Base-by-base conservation (phyloP, 2,888 invertebrate species). In the Chrysina gloriosa region DNA sequence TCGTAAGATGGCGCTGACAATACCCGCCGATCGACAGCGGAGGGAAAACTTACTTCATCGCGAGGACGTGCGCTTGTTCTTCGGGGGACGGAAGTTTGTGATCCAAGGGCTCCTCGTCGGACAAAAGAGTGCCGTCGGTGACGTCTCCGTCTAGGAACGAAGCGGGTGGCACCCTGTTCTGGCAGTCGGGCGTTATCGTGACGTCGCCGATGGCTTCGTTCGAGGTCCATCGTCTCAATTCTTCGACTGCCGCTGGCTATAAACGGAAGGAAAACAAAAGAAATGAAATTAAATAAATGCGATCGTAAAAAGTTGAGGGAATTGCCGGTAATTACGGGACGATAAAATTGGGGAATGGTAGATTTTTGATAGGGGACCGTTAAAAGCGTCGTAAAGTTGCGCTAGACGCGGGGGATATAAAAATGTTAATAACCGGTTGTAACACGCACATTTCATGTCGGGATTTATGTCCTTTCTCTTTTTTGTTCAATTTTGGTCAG, bases 1-100 rank as follows among this genome's bases (percentile, higher is more conserved):
- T 21, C 14, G 25, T 11, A 45, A 56, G 45, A 42, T 65, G 54
- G 54, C 45, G 36, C 25, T 39, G n/a, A n/a, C n/a, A n/a, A n/a
- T n/a, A n/a, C n/a, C n/a, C n/a, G n/a, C n/a, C n/a, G n/a, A n/a
- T n/a, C n/a, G n/a, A n/a, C n/a, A n/a, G n/a, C n/a, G n/a, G n/a
- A n/a, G n/a, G n/a, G n/a, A n/a, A n/a, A n/a, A 52, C 25, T 16
- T 85, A 94, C 94, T 92, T 94, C 80, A 92, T 89, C 76, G 92
- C 93, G 80, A 94, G 89, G 76, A 92, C 90, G 83, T 92, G 89
- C 73, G 93, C 87, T 84, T 94, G 94, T 84, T 95, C 95, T 82
- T 94, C 93, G 34, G 95, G 94, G 73, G 94, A 94, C 52, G 95
- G 95, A 78, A 95, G 86, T 81, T 92, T 89, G 84, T 94, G 94